phyloP scores from a whole-genome alignment of 2,797 vertebrate genomes.

The Cossypha niveicapilla region DNA sequence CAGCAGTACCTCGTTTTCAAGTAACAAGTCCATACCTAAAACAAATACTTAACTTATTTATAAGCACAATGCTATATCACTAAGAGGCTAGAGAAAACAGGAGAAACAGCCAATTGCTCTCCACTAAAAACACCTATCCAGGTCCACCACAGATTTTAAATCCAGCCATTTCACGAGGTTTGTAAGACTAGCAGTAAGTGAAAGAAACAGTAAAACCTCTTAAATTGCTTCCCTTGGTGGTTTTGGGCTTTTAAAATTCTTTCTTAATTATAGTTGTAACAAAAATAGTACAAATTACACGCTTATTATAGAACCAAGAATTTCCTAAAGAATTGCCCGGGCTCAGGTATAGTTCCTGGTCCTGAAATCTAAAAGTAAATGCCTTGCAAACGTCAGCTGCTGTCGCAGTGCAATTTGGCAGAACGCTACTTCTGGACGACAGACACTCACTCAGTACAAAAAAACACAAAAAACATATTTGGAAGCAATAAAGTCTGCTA shows the following conservation, averaged over 20 bases:
- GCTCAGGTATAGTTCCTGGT: background rate
- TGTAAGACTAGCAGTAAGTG: background rate
- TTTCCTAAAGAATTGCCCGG: background rate
- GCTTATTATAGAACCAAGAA: background rate
- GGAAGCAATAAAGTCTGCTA: background rate
- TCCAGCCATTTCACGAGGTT: background rate
- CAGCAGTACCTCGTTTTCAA: accelerated
- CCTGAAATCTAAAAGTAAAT: background rate
- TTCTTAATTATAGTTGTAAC: background rate
- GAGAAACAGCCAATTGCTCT: background rate
- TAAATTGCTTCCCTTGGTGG: background rate
- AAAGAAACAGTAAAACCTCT: background rate
- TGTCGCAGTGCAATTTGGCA: background rate
- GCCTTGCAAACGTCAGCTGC: accelerated
- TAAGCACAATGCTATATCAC: background rate
- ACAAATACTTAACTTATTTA: background rate
- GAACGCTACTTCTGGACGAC: background rate
- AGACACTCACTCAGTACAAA: background rate
- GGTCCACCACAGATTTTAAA: background rate
- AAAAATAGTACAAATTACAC: background rate
- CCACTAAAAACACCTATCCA: background rate
- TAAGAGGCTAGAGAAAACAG: background rate
- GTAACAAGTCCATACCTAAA: background rate
- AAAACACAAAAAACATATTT: background rate
- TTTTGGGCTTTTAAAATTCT: background rate